A percentile compares a stretch with the other conserved stretches of the same genome.
Conservation (phyloP, 2,113 vertebrate genomes). For the Probosciger aterrimus region DNA sequence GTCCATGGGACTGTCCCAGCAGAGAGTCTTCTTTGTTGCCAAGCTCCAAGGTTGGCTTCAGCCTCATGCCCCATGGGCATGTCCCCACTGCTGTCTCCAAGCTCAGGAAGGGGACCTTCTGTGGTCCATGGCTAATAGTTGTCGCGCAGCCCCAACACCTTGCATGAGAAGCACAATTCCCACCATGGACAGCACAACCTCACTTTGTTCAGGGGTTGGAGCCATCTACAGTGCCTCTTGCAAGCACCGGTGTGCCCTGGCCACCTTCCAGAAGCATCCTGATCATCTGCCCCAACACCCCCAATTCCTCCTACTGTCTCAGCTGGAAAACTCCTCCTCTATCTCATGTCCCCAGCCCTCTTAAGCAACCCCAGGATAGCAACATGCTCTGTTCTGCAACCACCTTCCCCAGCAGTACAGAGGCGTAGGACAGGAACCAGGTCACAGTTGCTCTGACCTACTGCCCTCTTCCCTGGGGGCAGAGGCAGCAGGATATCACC, state of each 20-base stretch:
- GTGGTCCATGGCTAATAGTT: accelerated
- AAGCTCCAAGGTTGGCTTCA: accelerated
- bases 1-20: neutral
- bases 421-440: neutral
- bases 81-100: neutral
- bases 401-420: neutral
- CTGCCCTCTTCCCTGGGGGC: neutral
- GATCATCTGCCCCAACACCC: neutral
- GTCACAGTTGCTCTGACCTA: slow-evolving; percentile 7
- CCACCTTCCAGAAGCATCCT: neutral
- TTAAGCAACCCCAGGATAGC: neutral
- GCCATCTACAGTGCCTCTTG: neutral
- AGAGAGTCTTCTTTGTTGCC: neutral
- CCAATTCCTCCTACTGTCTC: neutral
- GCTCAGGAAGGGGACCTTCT: accelerated
- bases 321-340: neutral
- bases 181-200: neutral
- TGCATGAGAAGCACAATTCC: neutral
- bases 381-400: neutral
- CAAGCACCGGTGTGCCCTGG: neutral
- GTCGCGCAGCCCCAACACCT: neutral
- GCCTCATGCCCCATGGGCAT: accelerated
- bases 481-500: neutral
- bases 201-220: neutral
- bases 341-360: neutral